Conservation (phyloP, 2,888 invertebrate genomes). For the Trichopria drosophilae region DNA sequence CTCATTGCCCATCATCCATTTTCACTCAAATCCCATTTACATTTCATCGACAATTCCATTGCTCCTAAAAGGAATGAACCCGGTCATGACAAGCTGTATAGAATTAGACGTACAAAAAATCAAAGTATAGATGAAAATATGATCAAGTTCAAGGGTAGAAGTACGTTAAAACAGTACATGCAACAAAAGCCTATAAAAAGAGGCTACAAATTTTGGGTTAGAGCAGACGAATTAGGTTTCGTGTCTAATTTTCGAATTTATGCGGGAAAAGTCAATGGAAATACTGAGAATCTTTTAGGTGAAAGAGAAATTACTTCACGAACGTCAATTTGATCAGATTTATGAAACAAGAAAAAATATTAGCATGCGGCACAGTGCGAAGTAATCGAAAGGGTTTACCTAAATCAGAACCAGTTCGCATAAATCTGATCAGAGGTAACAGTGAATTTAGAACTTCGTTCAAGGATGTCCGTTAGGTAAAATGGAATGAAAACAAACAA, state of each 20-base stretch:
- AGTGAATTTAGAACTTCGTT: no score
- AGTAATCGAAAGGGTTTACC: no score
- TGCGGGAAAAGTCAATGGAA: conserved; percentile 1
- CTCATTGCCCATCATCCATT: no score
- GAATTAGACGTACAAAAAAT: neutral
- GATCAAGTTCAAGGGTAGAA: no score
- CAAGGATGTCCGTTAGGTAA: no score
- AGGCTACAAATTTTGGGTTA: neutral
- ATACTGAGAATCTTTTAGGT: neutral
- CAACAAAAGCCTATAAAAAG: no score
- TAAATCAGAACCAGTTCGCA: no score
- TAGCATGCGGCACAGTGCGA: no score
- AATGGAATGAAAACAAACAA: no score
- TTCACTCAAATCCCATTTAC: neutral
- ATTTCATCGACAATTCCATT: conserved; percentile 2
- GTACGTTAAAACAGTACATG: neutral
- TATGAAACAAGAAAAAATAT: no score
- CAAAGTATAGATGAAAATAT: neutral
- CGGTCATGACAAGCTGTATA: conserved; percentile 1
- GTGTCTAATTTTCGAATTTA: neutral
- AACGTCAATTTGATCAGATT: no score
- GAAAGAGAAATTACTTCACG: neutral
- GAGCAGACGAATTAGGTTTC: conserved; percentile 1
- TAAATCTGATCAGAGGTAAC: no score
- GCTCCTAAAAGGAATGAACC: conserved; percentile 3